Conservation (phyloP, 2,113 vertebrate species). For the Dasyornis broadbenti region DNA sequence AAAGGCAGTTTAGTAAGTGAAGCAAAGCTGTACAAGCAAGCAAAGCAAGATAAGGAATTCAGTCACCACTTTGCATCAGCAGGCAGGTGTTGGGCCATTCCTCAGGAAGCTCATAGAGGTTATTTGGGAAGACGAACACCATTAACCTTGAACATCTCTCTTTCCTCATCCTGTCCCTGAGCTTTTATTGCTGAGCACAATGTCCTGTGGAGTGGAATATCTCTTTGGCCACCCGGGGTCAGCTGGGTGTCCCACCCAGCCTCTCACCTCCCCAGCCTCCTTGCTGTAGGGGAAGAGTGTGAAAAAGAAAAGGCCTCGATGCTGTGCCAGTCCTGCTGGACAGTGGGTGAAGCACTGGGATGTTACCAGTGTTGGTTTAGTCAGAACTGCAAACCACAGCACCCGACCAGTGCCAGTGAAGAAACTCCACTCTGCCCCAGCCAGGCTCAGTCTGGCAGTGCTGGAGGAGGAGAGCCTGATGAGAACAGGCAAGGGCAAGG, state of each 20-base stretch:
- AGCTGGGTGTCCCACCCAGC: neutral
- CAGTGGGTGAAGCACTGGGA: neutral
- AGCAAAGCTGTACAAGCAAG: neutral
- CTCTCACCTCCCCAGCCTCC: neutral
- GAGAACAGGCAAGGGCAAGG: neutral
- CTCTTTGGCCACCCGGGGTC: neutral
- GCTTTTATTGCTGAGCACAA: neutral
- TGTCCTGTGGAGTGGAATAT: neutral
- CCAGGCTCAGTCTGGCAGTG: neutral
- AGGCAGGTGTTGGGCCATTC: neutral
- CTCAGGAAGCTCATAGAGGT: neutral
- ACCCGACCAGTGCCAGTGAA: accelerated
- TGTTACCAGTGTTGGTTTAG: neutral
- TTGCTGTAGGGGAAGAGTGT: accelerated
- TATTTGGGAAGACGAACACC: neutral
- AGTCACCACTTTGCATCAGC: neutral
- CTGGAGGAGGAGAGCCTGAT: neutral
- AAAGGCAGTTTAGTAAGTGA: neutral
- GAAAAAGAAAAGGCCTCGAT: neutral
- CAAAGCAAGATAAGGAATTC: neutral
- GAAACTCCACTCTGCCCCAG: neutral
- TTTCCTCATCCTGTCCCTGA: neutral
- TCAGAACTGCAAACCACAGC: neutral
- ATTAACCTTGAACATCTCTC: neutral
- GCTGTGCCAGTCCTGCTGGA: neutral